Conservation (phyloP, 2,888 invertebrate genomes). For the Chalcosyrphus nemorum region DNA sequence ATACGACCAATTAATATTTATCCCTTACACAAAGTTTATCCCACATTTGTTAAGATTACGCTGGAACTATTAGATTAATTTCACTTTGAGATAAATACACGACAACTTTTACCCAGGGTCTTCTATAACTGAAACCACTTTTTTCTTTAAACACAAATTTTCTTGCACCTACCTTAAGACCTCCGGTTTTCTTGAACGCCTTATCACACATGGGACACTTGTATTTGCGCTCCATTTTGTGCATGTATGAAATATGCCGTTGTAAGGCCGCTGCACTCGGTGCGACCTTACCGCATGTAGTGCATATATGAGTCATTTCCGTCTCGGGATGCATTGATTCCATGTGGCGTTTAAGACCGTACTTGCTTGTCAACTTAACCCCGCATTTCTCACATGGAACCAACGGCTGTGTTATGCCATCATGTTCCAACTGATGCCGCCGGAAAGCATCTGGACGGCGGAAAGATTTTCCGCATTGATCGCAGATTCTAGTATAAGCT, state of each 20-base stretch:
- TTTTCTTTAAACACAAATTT: too few relatives aligned
- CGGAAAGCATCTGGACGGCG: constrained; percentile 77
- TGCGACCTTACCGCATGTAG: constrained; percentile 77
- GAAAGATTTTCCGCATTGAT: constrained; percentile 79
- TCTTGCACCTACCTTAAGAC: constrained; percentile 77
- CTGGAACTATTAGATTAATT: too few relatives aligned
- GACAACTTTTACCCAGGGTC: too few relatives aligned
- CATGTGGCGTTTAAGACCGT: constrained; percentile 79
- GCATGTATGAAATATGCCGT: constrained; percentile 78
- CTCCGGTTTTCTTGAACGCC: constrained; percentile 79
- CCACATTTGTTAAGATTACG: too few relatives aligned
- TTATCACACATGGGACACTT: constrained; percentile 80
- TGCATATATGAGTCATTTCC: constrained; percentile 76
- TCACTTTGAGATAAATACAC: too few relatives aligned
- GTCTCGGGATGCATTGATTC: constrained; percentile 78
- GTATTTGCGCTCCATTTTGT: constrained; percentile 77
- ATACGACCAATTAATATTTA: too few relatives aligned
- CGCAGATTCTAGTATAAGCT: constrained; percentile 79
- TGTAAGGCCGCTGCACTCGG: constrained; percentile 78
- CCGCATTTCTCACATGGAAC: constrained; percentile 79
- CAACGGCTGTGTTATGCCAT: constrained; percentile 75
- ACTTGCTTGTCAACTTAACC: constrained; percentile 77
- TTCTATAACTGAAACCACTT: too few relatives aligned
- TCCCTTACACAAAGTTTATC: too few relatives aligned
- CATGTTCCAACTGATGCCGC: constrained; percentile 79